These are phyloP conservation scores for Spodoptera exigua DNA, from an alignment of 2,888 invertebrate species.

Conservation along the genomic window DNA sequence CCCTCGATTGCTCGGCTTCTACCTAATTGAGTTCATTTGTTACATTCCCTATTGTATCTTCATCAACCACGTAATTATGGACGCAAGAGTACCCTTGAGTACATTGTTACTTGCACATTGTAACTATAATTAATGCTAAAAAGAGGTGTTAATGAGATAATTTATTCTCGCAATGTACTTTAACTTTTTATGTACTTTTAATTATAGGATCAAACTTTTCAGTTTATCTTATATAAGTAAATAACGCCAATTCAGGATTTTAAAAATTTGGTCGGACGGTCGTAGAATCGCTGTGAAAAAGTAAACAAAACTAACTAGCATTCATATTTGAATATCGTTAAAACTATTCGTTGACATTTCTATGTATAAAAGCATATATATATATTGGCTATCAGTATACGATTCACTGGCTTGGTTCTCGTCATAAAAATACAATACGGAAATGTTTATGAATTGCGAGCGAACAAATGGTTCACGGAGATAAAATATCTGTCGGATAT, in stretches of 20 bases:
- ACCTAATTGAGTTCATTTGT: constrained; percentile 5
- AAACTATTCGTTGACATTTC: background rate
- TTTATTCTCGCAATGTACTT: too few species aligned
- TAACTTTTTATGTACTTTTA: too few species aligned
- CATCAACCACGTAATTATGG: background rate
- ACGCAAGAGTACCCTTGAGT: background rate
- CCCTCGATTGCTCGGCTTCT: constrained; percentile 4
- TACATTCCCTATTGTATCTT: constrained; percentile 5
- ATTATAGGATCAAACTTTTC: too few species aligned
- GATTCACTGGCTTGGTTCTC: constrained; percentile 34
- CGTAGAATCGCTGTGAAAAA: too few species aligned
- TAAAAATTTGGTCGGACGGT: too few species aligned
- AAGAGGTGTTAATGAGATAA: too few species aligned
- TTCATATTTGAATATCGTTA: background rate
- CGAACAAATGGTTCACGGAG: constrained; percentile 22
- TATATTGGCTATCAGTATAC: constrained; percentile 9
- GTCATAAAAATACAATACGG: constrained; percentile 28
- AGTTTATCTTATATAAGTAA: too few species aligned
- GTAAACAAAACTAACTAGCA: too few species aligned
- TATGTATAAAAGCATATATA: background rate
- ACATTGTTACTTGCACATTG: background rate
- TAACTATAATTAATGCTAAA: too few species aligned
- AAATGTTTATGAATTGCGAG: constrained; percentile 34
- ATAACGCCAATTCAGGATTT: too few species aligned
- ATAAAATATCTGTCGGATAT: constrained; percentile 35